A percentile compares a stretch with the other conserved stretches of the same genome.
These are phyloP conservation scores for Zelostemma sp. DNA, from an alignment of 1,140 invertebrate species.

Conservation along the genomic window DNA sequence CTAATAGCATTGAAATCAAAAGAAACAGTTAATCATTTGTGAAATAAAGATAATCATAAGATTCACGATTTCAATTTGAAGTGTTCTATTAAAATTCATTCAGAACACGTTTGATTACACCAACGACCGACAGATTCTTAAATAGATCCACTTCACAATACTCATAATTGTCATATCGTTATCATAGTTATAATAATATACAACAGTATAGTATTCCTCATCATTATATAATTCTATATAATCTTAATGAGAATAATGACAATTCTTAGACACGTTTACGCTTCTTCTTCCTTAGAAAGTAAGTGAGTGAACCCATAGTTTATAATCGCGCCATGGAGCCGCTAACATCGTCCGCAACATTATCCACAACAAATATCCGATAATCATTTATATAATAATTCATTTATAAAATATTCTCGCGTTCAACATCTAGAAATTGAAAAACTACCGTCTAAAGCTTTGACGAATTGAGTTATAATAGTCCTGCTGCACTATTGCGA, in stretches of 20 bases:
- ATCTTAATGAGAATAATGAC: slow-evolving; percentile 53
- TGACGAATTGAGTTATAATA: slow-evolving; percentile 48
- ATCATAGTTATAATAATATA: slow-evolving; percentile 52
- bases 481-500: slow-evolving; percentile 51
- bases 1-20: no score
- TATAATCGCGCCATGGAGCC: slow-evolving; percentile 37
- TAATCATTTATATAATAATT: slow-evolving; percentile 38
- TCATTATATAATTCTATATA: slow-evolving; percentile 45
- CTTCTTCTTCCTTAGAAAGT: slow-evolving; percentile 40
- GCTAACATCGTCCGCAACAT: slow-evolving; percentile 53
- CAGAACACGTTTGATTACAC: slow-evolving; percentile 68
- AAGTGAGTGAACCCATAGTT: slow-evolving; percentile 37
- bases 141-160: slow-evolving; percentile 65
- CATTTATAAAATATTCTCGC: slow-evolving; percentile 58
- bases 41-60: no score
- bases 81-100: slow-evolving; percentile 69
- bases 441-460: slow-evolving; percentile 57
- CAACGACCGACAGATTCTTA: slow-evolving; percentile 66
- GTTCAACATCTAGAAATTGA: slow-evolving; percentile 61
- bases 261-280: slow-evolving; percentile 46
- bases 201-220: slow-evolving; percentile 44
- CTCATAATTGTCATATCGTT: slow-evolving; percentile 60
- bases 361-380: slow-evolving; percentile 53
- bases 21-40: no score
- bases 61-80: slow-evolving; percentile 49